Base-by-base conservation (phyloP, 2,113 vertebrate species). In the Poeciliopsis turrubarensis region DNA sequence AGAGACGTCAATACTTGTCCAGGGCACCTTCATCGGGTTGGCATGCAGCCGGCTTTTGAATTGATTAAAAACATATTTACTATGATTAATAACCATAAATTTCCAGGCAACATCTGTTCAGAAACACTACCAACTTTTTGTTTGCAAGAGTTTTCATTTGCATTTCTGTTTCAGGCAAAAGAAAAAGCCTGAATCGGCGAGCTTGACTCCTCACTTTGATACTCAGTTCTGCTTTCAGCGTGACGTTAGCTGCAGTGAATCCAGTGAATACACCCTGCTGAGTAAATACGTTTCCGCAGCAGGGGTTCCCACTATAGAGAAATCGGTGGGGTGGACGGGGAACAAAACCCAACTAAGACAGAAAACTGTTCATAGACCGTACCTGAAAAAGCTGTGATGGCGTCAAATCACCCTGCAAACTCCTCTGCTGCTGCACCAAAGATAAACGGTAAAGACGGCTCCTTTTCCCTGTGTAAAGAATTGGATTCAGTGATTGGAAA, bases 201-300 rank as follows among this genome's bases (percentile, higher is more conserved):
- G 65, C 19, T 5, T 37, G 62, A 70, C 54, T 75, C 19, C 60
- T 62, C 26, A 31, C 62, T 63, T n/a, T 70, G 32, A 30, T 14
- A 73, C 9, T 51, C 27, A 65, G 51, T 65, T 37, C 12, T 44
- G 63, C 12, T 30, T 71, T 75, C 60, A 51, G 44, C 64, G 44
- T 3, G 17, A 64, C 57, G 61, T 65, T n/a, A 61, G 30, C 25
- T 19, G 15, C 15, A n/a, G 54, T 65, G 29, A 68, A 70, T 25
- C 15, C 71, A 19, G 54, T 22, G 7, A 22, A 74, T 54, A 11
- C 34, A 7, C 34, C 10, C 34, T 11, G 34, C 34, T 11, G 34
- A 10, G 34, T 37, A 37, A 37, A 37, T 37, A 37, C 25, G 14
- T 57, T 34, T 31, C 31, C 0, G 7, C 73, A 68, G 64, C 64